phyloP scores from a whole-genome alignment of 2,113 vertebrate species.

The Vulpes vulpes region DNA sequence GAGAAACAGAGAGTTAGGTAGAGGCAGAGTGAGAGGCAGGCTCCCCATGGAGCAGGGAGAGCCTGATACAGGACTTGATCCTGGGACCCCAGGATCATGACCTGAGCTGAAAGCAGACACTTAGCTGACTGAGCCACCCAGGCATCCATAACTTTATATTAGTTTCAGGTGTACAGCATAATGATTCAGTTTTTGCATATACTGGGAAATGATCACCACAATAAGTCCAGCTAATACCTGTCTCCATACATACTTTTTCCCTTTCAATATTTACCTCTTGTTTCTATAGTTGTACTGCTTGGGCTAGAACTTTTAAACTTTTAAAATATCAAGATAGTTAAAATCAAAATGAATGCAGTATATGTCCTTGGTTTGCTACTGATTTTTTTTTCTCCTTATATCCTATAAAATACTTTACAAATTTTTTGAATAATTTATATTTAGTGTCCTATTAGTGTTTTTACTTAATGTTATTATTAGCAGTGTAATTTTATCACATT shows the following conservation, averaged over 20 bases:
- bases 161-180: not conserved
- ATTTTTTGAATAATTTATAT: not conserved
- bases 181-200: not conserved
- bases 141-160: not conserved
- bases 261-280: not conserved
- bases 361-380: not conserved
- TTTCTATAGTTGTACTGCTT: not conserved
- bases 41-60: too few relatives aligned
- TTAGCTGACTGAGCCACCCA: too few relatives aligned
- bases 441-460: not conserved
- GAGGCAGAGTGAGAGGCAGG: too few relatives aligned
- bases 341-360: not conserved
- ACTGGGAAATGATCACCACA: not conserved
- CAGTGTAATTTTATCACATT: constrained; percentile 17
- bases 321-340: constrained; percentile 11
- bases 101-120: too few relatives aligned
- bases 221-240: not conserved
- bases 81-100: too few relatives aligned
- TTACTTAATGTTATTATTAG: not conserved
- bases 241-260: not conserved
- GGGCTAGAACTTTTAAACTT: not conserved
- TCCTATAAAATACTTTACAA: not conserved
- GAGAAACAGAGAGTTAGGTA: too few relatives aligned
- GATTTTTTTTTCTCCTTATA: not conserved
- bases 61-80: too few relatives aligned